phyloP scores from a whole-genome alignment of 2,113 vertebrate species.

The Stigmatopora argus region DNA sequence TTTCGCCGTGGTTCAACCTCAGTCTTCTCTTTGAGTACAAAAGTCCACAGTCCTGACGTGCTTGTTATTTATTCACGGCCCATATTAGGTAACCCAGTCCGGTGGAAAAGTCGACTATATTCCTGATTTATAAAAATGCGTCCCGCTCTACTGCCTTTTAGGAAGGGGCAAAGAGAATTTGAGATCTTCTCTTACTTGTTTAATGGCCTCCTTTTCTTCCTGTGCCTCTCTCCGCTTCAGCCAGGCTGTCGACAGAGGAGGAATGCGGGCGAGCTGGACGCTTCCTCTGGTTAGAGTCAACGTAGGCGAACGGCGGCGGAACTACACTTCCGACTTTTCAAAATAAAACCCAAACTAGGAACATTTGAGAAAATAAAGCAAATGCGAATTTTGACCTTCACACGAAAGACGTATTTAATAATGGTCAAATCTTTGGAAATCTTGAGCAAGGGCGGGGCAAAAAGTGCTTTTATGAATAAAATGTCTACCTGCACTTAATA shows the following conservation, averaged over 20 bases:
- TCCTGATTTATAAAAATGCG: constrained; percentile 51
- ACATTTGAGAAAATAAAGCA: neutral
- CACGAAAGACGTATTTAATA: too few species aligned
- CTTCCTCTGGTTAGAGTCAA: constrained; percentile 12
- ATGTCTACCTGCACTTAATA: too few species aligned
- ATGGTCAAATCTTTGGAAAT: too few species aligned
- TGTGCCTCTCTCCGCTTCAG: constrained; percentile 48
- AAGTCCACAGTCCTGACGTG: constrained; percentile 19
- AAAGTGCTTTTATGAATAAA: too few species aligned
- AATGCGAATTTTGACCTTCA: neutral
- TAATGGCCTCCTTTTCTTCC: constrained; percentile 42
- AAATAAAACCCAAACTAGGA: constrained; percentile 23
- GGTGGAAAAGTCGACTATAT: constrained; percentile 25
- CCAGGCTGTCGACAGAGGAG: constrained; percentile 64
- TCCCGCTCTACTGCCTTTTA: constrained; percentile 40
- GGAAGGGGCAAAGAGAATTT: constrained; percentile 46
- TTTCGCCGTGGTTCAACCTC: constrained; percentile 4
- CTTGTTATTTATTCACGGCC: constrained; percentile 18
- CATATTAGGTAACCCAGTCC: constrained; percentile 25
- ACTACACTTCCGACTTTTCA: constrained; percentile 39
- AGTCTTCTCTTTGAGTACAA: constrained; percentile 24
- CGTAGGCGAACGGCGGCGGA: rapidly evolving
- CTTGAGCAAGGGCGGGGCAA: too few species aligned
- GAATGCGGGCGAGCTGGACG: constrained; percentile 71
- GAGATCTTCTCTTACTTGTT: constrained; percentile 34